Evolutionary conservation across 2,113 vertebrate species (phyloP), one percentile per base, ranked within the genome.

Genomic region (Pseudorectes ferrugineus): DNA sequence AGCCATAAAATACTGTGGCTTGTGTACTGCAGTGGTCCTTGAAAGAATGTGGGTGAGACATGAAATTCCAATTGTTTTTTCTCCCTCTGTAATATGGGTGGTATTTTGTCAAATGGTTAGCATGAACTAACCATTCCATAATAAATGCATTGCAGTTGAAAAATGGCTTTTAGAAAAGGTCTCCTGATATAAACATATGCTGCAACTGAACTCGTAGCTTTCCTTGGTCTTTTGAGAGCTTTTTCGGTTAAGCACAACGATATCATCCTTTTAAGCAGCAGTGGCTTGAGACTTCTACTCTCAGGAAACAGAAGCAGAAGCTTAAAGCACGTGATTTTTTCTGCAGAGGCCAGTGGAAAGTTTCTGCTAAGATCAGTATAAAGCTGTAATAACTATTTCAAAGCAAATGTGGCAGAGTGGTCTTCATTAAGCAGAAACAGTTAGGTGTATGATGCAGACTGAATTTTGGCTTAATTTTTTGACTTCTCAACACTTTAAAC

Each of bases 301-400:
- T 59, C 61, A 74, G 78, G 82, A 93, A 95, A 71, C 28, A 92
- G 91, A 66, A 73, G 45, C 59, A 88, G 83, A 91, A 89, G 26
- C 35, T 68, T 51, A 57, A 88, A 78, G 49, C 61, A 52, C 0
- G 0, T 92, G 83, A 46, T 68, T 91, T 83, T 83, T 84, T 89
- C 66, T 89, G 62, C 65, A 28, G 71, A 88, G 55, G 17, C 45
- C 43, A 51, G 35, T 71, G 36, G 61, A 46, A 90, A 77, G 14
- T 70, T 77, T 82, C 79, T 84, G 57, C 45, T 90, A 74, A 88
- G 74, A 73, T 92, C 33, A 49, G 51, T 88, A 14, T 40, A 16
- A 70, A 68, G 13, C 19, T 72, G 22, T 59, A 71, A 7, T 52
- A 52, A 31, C 28, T 49, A 7, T 71, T 88, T 85, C 28, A 77